Base-by-base conservation (phyloP, 1,140 invertebrate genomes). In the Heterodera schachtii region DNA sequence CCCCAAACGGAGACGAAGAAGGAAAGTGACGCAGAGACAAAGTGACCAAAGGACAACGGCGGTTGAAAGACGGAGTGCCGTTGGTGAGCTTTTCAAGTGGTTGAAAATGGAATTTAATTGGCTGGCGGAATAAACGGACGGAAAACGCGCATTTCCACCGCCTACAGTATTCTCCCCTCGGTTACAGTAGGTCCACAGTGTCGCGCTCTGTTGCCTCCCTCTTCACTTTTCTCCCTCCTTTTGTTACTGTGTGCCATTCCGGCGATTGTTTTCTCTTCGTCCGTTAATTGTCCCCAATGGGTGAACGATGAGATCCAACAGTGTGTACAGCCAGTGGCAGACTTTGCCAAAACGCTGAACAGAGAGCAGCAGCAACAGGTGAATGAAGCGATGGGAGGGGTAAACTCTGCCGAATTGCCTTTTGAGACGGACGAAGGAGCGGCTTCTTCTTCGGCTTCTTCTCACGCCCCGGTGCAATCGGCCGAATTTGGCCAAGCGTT, bases 271-370 rank as follows among this genome's bases (percentile, higher is more conserved):
- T 73, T 44, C 57, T 41, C 41, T 13, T 41, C 57, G 16, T 49
- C 47, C 44, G 67, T 21, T 41, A 78, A 82, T 11, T 89, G 88
- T 78, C 85, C 88, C 6, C 73, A 78, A 71, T 73, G 73, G 21
- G 77, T 85, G 8, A 89, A 90, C 81, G 75, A 81, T 13, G 73
- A 78, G 64, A 89, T 89, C 67, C 87, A 89, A 70, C 81, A 81
- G 52, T 89, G 88, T 77, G 88, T 89, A 8, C 88, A 86, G 43
- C 88, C 88, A 19, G 88, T 89, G 16, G 89, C 87, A 19, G 84
- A 90, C 31, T 89, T 90, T 74, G 89, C 88, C 43, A 90, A 90
- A 80, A 78, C 90, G 47, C 74, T 89, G 19, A 89, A 89, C 74
- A 83, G 85, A 75, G 73, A 90, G 75, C 80, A 83, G 57, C 47